These are phyloP conservation scores for Trichonephila clavata DNA, from an alignment of 1,140 invertebrate species.

Conservation along the genomic window DNA sequence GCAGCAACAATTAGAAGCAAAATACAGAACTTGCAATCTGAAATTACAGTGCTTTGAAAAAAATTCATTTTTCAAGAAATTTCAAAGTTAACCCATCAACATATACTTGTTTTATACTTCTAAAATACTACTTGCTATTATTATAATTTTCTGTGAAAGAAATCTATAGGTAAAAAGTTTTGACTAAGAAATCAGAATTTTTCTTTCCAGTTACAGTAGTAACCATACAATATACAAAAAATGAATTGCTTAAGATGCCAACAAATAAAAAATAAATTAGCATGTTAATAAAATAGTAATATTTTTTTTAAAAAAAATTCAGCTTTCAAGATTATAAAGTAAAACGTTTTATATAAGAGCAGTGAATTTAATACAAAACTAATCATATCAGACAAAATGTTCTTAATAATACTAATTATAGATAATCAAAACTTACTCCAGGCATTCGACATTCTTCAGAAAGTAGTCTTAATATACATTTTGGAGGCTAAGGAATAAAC, in stretches of 20 bases:
- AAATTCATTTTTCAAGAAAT: too few species aligned
- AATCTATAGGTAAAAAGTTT: not conserved
- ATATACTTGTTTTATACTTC: too few species aligned
- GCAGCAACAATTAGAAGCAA: too few species aligned
- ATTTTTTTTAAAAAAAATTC: too few species aligned
- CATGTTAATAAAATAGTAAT: not conserved
- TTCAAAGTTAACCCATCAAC: too few species aligned
- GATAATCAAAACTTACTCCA: constrained; percentile 83
- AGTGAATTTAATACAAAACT: too few species aligned
- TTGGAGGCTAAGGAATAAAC: constrained; percentile 84
- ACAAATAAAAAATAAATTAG: not conserved
- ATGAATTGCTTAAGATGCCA: not conserved
- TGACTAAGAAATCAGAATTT: not conserved
- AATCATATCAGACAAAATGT: too few species aligned
- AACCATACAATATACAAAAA: not conserved
- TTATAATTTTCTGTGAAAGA: not conserved
- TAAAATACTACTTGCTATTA: not conserved
- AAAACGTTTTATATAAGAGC: too few species aligned
- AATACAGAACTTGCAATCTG: too few species aligned
- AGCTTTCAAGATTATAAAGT: too few species aligned
- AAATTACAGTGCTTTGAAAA: too few species aligned
- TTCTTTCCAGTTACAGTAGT: not conserved
- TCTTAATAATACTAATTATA: not conserved
- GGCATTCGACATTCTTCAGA: constrained; percentile 97
- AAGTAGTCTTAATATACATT: constrained; percentile 92